Evolutionary conservation across 2,113 vertebrate genomes (phyloP).

Genomic region (Seriola quinqueradiata): DNA sequence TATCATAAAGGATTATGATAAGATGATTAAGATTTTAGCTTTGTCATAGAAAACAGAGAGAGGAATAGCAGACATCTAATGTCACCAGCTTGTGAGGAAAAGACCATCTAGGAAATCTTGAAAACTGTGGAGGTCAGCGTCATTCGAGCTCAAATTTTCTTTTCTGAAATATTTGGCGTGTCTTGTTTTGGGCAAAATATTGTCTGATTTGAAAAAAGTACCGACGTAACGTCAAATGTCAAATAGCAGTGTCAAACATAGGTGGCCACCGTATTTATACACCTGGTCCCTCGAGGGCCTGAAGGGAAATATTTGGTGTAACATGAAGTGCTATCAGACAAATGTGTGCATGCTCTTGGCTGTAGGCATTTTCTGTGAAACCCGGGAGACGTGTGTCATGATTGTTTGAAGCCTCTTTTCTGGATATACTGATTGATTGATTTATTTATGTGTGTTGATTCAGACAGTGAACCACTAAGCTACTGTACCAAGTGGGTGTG

Average conservation of each 20-base stretch:
- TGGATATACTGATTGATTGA: conserved; percentile 11
- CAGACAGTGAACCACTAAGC: conserved; percentile 1
- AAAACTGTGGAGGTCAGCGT: not conserved
- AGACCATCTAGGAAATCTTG: conserved; percentile 24
- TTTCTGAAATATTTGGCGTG: not conserved
- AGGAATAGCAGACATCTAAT: not conserved
- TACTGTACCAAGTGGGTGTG: not conserved
- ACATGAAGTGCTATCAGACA: conserved; percentile 44
- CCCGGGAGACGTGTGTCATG: conserved; percentile 29
- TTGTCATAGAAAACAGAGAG: conserved; percentile 6
- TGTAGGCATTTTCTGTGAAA: conserved; percentile 52
- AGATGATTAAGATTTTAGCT: not conserved
- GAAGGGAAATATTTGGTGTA: conserved; percentile 54
- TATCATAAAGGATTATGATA: not conserved
- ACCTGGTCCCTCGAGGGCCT: conserved; percentile 42
- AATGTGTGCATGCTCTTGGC: conserved; percentile 55
- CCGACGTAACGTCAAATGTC: conserved; percentile 34
- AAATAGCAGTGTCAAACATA: conserved; percentile 22
- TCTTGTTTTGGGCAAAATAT: conserved; percentile 24
- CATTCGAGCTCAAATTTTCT: conserved; percentile 23
- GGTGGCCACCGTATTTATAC: conserved; percentile 36
- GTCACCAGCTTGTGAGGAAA: conserved; percentile 19
- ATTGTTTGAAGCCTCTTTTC: conserved; percentile 49
- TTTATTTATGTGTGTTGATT: conserved; percentile 28
- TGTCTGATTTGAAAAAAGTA: conserved; percentile 18